Evolutionary conservation across 2,888 invertebrate species (phyloP).

Genomic region (Eristalis intricaria): DNA sequence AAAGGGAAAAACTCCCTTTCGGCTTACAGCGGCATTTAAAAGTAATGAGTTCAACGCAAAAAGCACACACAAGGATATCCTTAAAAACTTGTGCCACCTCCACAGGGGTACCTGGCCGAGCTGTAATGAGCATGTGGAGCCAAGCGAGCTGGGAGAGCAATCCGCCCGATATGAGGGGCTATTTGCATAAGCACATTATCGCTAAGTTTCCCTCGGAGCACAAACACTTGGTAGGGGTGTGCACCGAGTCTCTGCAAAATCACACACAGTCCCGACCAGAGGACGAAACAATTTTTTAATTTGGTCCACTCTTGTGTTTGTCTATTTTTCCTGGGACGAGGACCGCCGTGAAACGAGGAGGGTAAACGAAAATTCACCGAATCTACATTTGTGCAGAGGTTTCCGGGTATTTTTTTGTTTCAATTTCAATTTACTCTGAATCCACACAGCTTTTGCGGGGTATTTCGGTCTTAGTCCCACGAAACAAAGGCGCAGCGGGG

Average conservation of each 20-base stretch:
- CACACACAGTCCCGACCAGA: slow-evolving; percentile 4
- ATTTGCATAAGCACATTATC: slow-evolving; percentile 60
- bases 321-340: slow-evolving; percentile 9
- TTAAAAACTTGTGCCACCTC: slow-evolving; percentile 28
- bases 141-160: slow-evolving; percentile 8
- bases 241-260: not conserved
- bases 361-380: not conserved
- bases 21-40: slow-evolving; percentile 27
- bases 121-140: slow-evolving; percentile 33
- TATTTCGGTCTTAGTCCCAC: not conserved
- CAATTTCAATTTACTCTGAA: slow-evolving; percentile 24
- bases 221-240: not conserved
- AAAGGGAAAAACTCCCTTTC: not conserved
- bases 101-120: slow-evolving; percentile 16
- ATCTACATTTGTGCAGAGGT: not conserved
- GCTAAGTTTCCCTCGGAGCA: slow-evolving; percentile 25
- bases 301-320: slow-evolving; percentile 39
- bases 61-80: slow-evolving; percentile 57
- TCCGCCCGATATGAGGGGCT: slow-evolving; percentile 21
- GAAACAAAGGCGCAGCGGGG: slow-evolving; percentile 7
- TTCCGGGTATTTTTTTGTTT: not conserved
- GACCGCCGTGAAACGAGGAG: not conserved
- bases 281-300: slow-evolving; percentile 49
- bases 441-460: not conserved
- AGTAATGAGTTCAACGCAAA: slow-evolving; percentile 56